A percentile compares a stretch with the other conserved stretches of the same genome.
Conservation (phyloP, 2,888 invertebrate genomes). For the Taphrorychus bicolor region DNA sequence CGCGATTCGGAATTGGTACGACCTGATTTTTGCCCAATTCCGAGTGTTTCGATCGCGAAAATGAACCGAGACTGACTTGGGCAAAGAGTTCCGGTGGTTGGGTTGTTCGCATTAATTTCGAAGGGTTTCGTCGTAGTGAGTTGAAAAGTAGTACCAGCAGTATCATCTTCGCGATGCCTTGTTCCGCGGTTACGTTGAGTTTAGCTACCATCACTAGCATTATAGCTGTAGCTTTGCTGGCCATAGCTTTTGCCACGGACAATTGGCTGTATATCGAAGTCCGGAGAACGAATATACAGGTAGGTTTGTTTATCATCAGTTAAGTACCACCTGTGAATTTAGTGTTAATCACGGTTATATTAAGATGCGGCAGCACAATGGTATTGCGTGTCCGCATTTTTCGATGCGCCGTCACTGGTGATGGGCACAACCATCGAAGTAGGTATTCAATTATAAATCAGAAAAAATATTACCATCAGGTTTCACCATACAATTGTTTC, state of each 20-base stretch:
- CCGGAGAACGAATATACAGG: constrained; percentile 86
- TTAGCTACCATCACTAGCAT: constrained; percentile 96
- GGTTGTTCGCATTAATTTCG: neutral
- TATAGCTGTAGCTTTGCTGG: constrained; percentile 89
- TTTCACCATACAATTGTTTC: neutral
- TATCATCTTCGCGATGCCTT: constrained; percentile 74
- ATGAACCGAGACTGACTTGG: constrained; percentile 25
- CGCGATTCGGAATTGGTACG: constrained; percentile 26
- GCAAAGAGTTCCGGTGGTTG: neutral
- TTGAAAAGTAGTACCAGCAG: neutral
- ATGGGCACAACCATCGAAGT: neutral
- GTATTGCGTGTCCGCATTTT: constrained; percentile 18
- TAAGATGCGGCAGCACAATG: constrained; percentile 15
- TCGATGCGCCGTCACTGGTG: constrained; percentile 13
- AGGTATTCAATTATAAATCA: neutral
- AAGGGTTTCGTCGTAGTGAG: neutral
- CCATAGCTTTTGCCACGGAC: constrained; percentile 95
- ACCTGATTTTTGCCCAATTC: constrained; percentile 29
- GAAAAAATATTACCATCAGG: neutral
- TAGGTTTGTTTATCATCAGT: constrained; percentile 60
- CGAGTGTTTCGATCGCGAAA: constrained; percentile 19
- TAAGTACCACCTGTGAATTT: neutral
- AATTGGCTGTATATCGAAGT: constrained; percentile 97
- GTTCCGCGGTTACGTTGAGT: constrained; percentile 93
- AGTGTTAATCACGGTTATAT: constrained; percentile 26